A percentile compares a stretch with the other conserved stretches of the same genome.
Conservation (phyloP, 2,797 vertebrate genomes). For the Syndactyla subalaris region DNA sequence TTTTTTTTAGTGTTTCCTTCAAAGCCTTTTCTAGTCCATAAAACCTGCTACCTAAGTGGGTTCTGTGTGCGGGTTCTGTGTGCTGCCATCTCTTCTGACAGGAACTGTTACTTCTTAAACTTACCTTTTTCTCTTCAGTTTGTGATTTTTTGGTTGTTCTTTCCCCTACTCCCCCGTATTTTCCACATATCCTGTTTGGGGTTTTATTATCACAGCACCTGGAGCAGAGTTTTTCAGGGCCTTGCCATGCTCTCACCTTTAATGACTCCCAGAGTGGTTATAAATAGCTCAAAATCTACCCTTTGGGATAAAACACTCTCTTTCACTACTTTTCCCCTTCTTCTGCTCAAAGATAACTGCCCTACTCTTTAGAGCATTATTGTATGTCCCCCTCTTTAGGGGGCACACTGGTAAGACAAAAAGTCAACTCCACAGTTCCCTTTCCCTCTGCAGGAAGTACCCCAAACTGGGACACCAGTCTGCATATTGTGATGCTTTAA, state of each 20-base stretch:
- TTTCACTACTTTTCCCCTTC: background rate
- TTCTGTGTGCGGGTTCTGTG: background rate
- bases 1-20: background rate
- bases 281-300: background rate
- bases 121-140: background rate
- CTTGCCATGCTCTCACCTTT: background rate
- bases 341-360: background rate
- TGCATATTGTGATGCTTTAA: background rate
- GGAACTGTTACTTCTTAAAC: background rate
- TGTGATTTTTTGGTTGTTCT: background rate
- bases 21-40: slow-evolving; percentile 25
- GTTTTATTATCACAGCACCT: background rate
- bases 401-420: rapidly evolving
- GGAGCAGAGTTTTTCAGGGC: background rate
- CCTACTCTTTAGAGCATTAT: background rate
- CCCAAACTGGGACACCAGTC: background rate
- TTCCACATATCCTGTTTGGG: background rate
- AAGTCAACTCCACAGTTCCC: background rate
- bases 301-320: background rate
- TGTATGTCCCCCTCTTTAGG: background rate
- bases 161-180: background rate
- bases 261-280: background rate
- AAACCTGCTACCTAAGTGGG: background rate
- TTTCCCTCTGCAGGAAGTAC: background rate
- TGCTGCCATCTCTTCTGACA: background rate